These are phyloP conservation scores for Nomada fucata DNA, from an alignment of 2,888 invertebrate species.

Conservation along the genomic window DNA sequence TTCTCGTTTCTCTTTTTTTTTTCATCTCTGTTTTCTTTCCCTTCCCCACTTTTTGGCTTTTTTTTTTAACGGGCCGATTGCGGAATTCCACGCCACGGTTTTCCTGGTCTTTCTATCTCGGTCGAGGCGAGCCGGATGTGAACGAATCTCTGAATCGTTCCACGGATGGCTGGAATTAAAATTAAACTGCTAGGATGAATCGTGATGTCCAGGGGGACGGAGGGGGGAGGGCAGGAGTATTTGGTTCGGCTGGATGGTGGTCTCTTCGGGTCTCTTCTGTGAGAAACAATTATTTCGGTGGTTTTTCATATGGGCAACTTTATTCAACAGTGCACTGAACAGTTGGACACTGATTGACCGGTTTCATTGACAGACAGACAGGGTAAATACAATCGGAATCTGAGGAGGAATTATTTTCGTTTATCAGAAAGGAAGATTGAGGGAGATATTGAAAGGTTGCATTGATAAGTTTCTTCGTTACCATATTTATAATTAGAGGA, in stretches of 20 bases:
- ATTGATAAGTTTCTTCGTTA: too few relatives aligned
- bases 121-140: background rate
- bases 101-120: background rate
- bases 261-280: too few relatives aligned
- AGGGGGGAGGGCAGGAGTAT: background rate
- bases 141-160: background rate
- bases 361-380: too few relatives aligned
- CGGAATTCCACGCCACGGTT: conserved; percentile 3
- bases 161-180: conserved; percentile 14
- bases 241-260: too few relatives aligned
- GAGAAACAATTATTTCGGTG: too few relatives aligned
- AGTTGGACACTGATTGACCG: too few relatives aligned
- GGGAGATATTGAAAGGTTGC: too few relatives aligned
- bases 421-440: too few relatives aligned
- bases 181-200: background rate
- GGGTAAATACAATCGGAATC: too few relatives aligned
- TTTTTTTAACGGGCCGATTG: conserved; percentile 13
- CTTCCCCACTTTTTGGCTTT: conserved; percentile 20
- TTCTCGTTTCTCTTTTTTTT: conserved; percentile 32
- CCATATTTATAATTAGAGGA: too few relatives aligned
- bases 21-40: conserved; percentile 22
- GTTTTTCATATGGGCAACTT: too few relatives aligned
- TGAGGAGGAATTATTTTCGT: background rate
- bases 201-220: background rate
- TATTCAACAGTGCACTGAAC: too few relatives aligned